Percentiles rank a stretch among this genome's conserved stretches.
phyloP scores from a whole-genome alignment of 2,113 vertebrate species.

The Paramisgurnus dabryanus region DNA sequence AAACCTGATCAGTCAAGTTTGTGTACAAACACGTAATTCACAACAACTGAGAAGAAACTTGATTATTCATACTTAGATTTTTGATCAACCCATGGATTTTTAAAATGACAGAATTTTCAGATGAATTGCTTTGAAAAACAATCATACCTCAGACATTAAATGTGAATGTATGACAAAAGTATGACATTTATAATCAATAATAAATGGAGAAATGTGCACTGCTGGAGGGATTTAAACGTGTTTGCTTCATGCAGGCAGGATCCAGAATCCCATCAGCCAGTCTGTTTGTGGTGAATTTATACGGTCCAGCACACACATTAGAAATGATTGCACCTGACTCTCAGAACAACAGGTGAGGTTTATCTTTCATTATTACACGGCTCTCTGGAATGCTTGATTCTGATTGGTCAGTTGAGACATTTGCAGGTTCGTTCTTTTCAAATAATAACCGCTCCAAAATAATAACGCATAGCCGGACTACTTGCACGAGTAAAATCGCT shows the following conservation, averaged over 20 bases:
- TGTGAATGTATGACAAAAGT: too few species aligned
- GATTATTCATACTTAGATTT: neutral
- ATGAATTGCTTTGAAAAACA: neutral
- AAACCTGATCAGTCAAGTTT: too few species aligned
- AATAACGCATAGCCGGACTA: too few species aligned
- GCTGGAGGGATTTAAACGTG: neutral
- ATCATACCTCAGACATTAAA: too few species aligned
- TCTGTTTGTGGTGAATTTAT: constrained; percentile 81
- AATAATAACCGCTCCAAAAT: too few species aligned
- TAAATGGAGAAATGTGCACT: neutral
- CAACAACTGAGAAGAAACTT: neutral
- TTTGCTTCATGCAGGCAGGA: constrained; percentile 71
- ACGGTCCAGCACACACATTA: constrained; percentile 76
- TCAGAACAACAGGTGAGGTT: constrained; percentile 73
- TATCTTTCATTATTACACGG: constrained; percentile 29
- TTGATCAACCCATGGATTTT: neutral
- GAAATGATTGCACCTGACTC: constrained; percentile 79
- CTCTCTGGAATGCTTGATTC: too few species aligned
- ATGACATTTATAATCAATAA: neutral
- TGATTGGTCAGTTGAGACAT: too few species aligned
- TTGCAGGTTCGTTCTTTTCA: too few species aligned
- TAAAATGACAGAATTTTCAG: neutral
- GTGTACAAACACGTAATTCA: too few species aligned
- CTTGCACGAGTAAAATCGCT: too few species aligned
- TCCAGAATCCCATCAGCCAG: constrained; percentile 77